Evolutionary conservation across 2,113 vertebrate species (phyloP).

Genomic region (Vulpes vulpes): DNA sequence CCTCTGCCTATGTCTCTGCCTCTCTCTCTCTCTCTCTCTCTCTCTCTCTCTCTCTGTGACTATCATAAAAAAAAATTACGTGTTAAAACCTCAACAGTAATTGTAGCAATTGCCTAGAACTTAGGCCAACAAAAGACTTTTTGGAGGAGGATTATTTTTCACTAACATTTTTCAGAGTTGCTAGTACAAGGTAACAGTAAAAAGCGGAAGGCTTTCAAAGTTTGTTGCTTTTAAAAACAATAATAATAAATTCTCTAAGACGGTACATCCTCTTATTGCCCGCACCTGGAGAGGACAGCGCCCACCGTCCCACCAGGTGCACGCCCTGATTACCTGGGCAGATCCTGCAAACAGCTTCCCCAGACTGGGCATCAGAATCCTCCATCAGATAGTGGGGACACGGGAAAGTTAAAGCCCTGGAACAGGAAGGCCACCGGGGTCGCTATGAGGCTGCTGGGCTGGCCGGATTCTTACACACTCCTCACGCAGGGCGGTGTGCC

Average conservation of each 20-base stretch:
- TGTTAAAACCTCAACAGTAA: neutral
- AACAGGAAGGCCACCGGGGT: neutral
- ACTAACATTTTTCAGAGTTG: neutral
- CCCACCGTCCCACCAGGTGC: accelerated
- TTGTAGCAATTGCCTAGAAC: neutral
- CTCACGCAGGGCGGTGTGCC: neutral
- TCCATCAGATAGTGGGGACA: too few relatives aligned
- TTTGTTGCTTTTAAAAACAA: neutral
- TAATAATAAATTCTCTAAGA: neutral
- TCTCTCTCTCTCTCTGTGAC: too few relatives aligned
- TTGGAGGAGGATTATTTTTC: neutral
- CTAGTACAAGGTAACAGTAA: neutral
- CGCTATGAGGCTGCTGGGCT: neutral
- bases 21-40: too few relatives aligned
- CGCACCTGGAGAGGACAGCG: accelerated
- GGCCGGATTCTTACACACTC: neutral
- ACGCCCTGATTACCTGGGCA: neutral
- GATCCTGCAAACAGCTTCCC: neutral
- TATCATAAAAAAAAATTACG: neutral
- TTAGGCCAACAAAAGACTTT: neutral
- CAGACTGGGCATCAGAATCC: neutral
- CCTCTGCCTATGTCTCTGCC: too few relatives aligned
- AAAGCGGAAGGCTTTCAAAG: neutral
- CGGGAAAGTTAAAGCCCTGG: neutral
- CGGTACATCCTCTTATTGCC: too few relatives aligned